Evolutionary conservation across 2,113 vertebrate species (phyloP).

Genomic region (Macrotus californicus): DNA sequence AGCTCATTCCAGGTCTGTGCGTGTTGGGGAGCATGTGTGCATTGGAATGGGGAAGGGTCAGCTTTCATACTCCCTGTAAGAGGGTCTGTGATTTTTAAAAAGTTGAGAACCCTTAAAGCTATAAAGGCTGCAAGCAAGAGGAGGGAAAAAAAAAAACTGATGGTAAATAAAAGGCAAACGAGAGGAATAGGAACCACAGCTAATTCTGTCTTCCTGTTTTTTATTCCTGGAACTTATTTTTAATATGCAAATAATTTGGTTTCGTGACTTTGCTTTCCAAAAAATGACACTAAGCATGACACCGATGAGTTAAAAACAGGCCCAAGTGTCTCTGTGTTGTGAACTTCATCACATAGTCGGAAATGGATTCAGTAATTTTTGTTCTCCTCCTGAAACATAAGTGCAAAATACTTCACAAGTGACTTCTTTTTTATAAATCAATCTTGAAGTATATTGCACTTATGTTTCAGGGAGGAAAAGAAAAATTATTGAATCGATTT

Average conservation of each 20-base stretch:
- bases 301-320: neutral
- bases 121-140: neutral
- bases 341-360: neutral
- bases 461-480: neutral
- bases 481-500: neutral
- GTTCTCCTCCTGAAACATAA: neutral
- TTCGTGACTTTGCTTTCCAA: constrained; percentile 39
- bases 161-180: neutral
- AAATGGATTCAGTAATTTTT: neutral
- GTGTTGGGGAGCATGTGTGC: neutral
- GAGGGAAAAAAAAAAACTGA: neutral
- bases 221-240: constrained; percentile 44
- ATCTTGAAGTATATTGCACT: neutral
- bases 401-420: neutral
- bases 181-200: neutral
- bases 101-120: neutral
- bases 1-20: neutral
- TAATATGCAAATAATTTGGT: neutral
- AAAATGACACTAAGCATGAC: neutral
- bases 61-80: neutral
- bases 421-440: neutral
- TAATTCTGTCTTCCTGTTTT: constrained; percentile 53
- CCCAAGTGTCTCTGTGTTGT: neutral
- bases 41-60: neutral
- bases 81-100: neutral